A percentile compares a stretch with the other conserved stretches of the same genome.
Evolutionary conservation across 2,113 vertebrate species (phyloP).

Genomic region (Lynx canadensis): DNA sequence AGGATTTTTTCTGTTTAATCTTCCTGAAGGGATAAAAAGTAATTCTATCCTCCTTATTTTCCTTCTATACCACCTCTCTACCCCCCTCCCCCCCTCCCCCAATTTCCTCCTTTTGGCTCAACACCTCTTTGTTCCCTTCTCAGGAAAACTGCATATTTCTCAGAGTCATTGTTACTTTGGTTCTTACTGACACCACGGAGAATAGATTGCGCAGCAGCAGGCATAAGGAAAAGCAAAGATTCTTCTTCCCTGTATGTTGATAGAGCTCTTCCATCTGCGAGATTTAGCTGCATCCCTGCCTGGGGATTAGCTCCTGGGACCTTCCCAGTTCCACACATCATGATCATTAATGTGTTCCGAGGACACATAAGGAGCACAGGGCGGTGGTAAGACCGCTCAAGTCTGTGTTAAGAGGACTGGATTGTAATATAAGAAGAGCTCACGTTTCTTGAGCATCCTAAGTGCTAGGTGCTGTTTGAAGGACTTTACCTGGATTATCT

Average conservation of each 20-base stretch:
- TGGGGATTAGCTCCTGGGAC: neutral
- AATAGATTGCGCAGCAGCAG: neutral
- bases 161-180: neutral
- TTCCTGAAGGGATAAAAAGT: neutral
- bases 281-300: neutral
- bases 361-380: neutral
- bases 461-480: neutral
- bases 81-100: too few relatives aligned
- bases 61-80: neutral
- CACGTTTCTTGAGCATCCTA: neutral
- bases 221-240: neutral
- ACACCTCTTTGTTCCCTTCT: neutral
- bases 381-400: neutral
- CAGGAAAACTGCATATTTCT: neutral
- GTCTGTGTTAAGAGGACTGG: neutral
- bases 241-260: neutral
- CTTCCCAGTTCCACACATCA: neutral
- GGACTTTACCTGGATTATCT: neutral
- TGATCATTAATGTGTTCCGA: neutral
- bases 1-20: constrained; percentile 17
- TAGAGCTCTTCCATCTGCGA: neutral
- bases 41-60: constrained; percentile 31
- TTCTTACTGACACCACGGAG: constrained; percentile 5
- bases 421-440: neutral
- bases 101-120: constrained; percentile 10